phyloP scores from a whole-genome alignment of 2,888 invertebrate species.

The Hybos culiciformis region DNA sequence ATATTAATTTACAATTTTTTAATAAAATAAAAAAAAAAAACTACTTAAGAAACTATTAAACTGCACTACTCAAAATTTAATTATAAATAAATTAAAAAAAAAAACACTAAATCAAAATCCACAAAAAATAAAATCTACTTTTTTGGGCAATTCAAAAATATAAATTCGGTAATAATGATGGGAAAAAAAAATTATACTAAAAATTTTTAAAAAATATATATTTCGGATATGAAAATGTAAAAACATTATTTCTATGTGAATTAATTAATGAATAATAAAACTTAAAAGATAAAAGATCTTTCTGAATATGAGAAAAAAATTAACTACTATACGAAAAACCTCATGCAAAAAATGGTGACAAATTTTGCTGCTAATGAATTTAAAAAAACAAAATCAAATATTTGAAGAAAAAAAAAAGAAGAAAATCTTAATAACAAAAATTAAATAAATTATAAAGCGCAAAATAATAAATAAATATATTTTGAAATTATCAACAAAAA shows the following conservation, averaged over 20 bases:
- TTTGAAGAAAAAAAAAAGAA: neutral
- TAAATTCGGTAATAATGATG: neutral
- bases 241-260: too few species aligned
- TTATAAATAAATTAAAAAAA: too few species aligned
- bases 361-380: neutral
- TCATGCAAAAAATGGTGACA: slow-evolving; percentile 2
- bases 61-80: too few species aligned
- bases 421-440: neutral
- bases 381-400: neutral
- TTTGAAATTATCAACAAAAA: neutral
- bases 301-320: neutral
- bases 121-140: neutral
- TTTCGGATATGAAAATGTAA: too few species aligned
- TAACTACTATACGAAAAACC: slow-evolving; percentile 1
- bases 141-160: neutral
- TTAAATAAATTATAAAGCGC: neutral
- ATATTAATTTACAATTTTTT: too few species aligned
- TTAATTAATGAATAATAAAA: neutral
- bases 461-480: neutral
- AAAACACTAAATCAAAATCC: neutral
- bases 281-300: neutral
- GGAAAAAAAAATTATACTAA: too few species aligned
- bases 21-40: too few species aligned
- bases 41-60: too few species aligned
- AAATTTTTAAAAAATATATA: too few species aligned